Evolutionary conservation across 2,113 vertebrate genomes (phyloP), one percentile per base, ranked within the genome.

Genomic region (Saguinus midas): DNA sequence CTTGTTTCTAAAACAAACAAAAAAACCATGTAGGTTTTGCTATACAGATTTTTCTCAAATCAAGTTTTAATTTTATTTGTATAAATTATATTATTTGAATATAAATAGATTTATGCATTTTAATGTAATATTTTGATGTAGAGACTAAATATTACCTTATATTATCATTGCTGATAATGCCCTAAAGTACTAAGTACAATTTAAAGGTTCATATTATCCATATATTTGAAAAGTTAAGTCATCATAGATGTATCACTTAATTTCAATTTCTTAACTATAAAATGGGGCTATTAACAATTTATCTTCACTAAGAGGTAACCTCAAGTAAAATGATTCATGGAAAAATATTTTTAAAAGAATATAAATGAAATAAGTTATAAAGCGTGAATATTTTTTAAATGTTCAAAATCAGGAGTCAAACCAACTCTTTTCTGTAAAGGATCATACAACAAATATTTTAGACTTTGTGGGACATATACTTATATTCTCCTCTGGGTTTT

Each of bases 61-160:
- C 18, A 89, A 88, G 16, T 68, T 97, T 93, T 79, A 72, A 45
- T 43, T 89, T 91, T 73, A 95, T 52, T 95, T 90, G 32, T 52
- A 1, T n/a, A 37, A 89, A 70, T 68, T 89, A 0, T 75, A 73
- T 66, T 68, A 66, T 58, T 52, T 68, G 29, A 5, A 45, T 27
- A 88, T 52, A 90, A 92, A 92, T 79, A 21, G 29, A 8, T 87
- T 83, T 86, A 52, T n/a, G 64, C 25, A 84, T 17, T 82, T 45
- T 90, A 29, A 57, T 83, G 8, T 73, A 18, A 35, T 83, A 27
- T 79, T 43, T 64, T 86, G 40, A 68, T 45, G 14, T 6, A 85
- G 2, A 84, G 3, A 43, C 20, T 78, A 86, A 84, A 90, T 84
- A 70, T 76, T 70, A 80, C 35, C 6, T 78, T 27, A 86, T 40